phyloP scores from a whole-genome alignment of 2,888 invertebrate species.

The Chaitophorus viminalis region DNA sequence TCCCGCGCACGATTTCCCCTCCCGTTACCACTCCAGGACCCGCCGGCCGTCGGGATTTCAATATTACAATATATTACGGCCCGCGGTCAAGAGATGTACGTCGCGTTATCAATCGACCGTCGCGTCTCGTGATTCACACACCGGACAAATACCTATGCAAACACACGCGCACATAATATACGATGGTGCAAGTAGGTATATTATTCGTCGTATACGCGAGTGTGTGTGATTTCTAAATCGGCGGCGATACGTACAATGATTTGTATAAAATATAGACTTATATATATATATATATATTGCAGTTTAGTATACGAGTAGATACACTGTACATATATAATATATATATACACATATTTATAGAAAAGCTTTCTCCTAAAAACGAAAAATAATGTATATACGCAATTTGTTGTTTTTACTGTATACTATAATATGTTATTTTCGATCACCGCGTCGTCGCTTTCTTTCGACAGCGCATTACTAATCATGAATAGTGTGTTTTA shows the following conservation, averaged over 20 bases:
- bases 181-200: no score
- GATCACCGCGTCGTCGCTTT: not conserved
- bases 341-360: no score
- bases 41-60: not conserved
- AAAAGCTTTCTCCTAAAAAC: constrained; percentile 35
- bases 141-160: not conserved
- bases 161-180: not conserved
- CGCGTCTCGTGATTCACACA: not conserved
- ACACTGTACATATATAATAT: no score
- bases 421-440: not conserved
- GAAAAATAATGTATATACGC: not conserved
- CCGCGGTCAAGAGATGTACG: not conserved
- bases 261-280: no score
- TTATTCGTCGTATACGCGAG: not conserved
- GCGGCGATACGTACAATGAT: no score
- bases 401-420: not conserved
- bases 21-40: no score
- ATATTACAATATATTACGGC: not conserved
- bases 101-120: not conserved
- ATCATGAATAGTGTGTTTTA: no score
- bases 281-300: no score
- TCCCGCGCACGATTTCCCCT: constrained; percentile 48
- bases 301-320: no score
- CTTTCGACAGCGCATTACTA: not conserved
- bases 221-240: not conserved